A percentile compares a stretch with the other conserved stretches of the same genome.
Conservation (phyloP, 2,113 vertebrate genomes). For the Glaucidium brasilianum region DNA sequence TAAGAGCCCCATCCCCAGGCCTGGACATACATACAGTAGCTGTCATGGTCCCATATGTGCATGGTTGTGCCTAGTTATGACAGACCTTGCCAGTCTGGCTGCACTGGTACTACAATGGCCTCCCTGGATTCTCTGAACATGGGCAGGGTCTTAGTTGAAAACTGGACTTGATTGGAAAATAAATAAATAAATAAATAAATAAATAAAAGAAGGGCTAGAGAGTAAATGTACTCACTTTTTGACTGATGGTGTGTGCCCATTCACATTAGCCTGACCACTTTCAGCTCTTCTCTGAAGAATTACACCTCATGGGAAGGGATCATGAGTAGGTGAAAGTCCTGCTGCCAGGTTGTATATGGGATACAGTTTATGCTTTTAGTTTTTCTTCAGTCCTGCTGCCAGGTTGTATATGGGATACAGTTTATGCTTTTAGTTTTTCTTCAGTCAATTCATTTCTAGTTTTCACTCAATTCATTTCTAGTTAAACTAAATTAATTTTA, state of each 20-base stretch:
- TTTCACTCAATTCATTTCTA: not conserved
- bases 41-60: rapidly evolving
- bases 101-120: not conserved
- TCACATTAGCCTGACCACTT: not conserved
- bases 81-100: not conserved
- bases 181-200: too few relatives aligned
- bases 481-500: not conserved
- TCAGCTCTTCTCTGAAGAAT: not conserved
- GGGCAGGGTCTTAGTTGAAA: not conserved
- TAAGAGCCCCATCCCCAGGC: rapidly evolving
- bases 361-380: not conserved
- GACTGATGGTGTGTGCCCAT: not conserved
- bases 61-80: not conserved
- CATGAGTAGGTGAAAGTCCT: not conserved
- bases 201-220: not conserved
- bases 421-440: too few relatives aligned
- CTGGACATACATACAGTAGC: rapidly evolving
- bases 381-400: not conserved
- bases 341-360: not conserved
- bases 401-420: too few relatives aligned
- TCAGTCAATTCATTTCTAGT: not conserved
- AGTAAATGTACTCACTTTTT: not conserved
- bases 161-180: not conserved
- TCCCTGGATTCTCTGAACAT: not conserved
- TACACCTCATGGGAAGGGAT: not conserved